Percentiles rank a stretch among this genome's conserved stretches.
Conservation (phyloP, 2,888 invertebrate genomes). For the Amphipyra berbera region DNA sequence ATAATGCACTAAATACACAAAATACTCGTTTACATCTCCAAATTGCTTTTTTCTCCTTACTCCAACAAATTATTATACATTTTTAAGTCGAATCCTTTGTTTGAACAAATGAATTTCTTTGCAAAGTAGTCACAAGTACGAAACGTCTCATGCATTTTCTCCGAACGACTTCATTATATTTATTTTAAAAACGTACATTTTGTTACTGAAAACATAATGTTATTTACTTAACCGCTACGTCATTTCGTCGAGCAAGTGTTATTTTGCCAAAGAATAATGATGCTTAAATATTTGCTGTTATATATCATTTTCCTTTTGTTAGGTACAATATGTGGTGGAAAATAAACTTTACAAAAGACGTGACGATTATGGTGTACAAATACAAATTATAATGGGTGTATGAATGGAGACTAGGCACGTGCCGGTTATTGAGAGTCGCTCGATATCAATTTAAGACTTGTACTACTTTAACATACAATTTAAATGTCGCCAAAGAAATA, state of each 20-base stretch:
- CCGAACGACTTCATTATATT: slow-evolving; percentile 41
- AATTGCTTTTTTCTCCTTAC: slow-evolving; percentile 12
- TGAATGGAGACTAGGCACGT: slow-evolving; percentile 53
- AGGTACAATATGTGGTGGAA: slow-evolving; percentile 33
- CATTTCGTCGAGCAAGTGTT: slow-evolving; percentile 42
- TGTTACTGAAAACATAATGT: slow-evolving; percentile 45
- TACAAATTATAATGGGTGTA: slow-evolving; percentile 31
- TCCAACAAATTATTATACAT: slow-evolving; percentile 14
- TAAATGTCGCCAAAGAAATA: neutral
- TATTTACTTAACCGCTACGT: slow-evolving; percentile 51
- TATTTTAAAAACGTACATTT: slow-evolving; percentile 40
- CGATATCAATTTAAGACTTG: slow-evolving; percentile 5
- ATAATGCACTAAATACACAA: slow-evolving; percentile 10
- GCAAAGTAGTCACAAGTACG: slow-evolving; percentile 25
- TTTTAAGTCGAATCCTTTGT: slow-evolving; percentile 30
- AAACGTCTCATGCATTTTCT: slow-evolving; percentile 32
- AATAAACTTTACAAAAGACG: slow-evolving; percentile 58
- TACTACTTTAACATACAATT: slow-evolving; percentile 9
- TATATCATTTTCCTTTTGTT: slow-evolving; percentile 51
- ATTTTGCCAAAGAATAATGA: slow-evolving; percentile 48
- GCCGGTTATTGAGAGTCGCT: slow-evolving; percentile 11
- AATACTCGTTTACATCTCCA: slow-evolving; percentile 6
- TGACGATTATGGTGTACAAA: slow-evolving; percentile 55
- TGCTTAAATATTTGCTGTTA: slow-evolving; percentile 53
- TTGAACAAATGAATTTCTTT: slow-evolving; percentile 36